Evolutionary conservation across 2,888 invertebrate species (phyloP), one percentile per base, ranked within the genome.

Genomic region (Scaptodrosophila latifasciaeformis): DNA sequence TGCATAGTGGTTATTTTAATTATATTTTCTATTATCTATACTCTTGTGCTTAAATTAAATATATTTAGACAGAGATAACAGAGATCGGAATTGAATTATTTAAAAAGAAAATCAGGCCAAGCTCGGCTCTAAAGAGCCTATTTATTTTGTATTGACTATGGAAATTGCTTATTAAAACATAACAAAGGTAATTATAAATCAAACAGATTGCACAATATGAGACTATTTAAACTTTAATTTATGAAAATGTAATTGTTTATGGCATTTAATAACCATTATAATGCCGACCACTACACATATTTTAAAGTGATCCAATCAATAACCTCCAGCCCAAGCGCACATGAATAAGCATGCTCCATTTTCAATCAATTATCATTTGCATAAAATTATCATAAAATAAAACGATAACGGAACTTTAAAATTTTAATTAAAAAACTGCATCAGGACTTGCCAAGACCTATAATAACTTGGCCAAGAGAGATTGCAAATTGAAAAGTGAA

Each of bases 331-430:
- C 40, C 51, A 46, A 42, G 30, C 12, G 43, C 46, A 43, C 37
- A 48, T 35, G 40, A 30, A n/a, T n/a, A 17, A 34, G 13, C 9
- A 35, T 17, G 30, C 24, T 34, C 34, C 46, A 57, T 58, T 69
- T 72, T 64, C 72, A 70, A 71, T 71, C 72, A 70, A 70, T 70
- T 71, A 72, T 64, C 70, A 72, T 70, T 70, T 70, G 67, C 70
- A 70, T 70, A 70, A 70, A 72, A 70, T 72, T 59, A 69, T 54
- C 69, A 71, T 72, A 66, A 66, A 69, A 45, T 39, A 35, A 31
- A 1, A 35, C 24, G 10, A 42, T 29, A 30, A 40, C 35, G 46
- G 47, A 13, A n/a, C 42, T n/a, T 18, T 17, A 7, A 17, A 61
- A 49, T 69, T 68, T 72, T 70, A 70, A 69, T 70, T 70, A 72